Conservation (phyloP, 2,888 invertebrate genomes). For the Aleiodes testaceus region DNA sequence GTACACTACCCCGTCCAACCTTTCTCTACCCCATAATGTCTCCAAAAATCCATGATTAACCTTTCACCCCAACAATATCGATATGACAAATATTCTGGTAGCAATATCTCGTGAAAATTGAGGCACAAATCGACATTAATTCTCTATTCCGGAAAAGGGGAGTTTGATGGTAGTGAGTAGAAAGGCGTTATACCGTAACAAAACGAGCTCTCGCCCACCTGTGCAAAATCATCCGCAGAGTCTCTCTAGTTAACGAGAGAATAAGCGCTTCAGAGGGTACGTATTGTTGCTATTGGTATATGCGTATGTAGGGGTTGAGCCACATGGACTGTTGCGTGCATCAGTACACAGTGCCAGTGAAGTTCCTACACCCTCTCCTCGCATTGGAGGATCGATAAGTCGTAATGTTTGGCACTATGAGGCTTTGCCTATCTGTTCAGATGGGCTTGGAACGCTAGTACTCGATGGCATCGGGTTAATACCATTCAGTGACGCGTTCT, state of each 20-base stretch:
- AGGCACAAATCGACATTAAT: too few species aligned
- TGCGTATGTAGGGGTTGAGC: slow-evolving; percentile 19
- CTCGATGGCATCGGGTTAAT: slow-evolving; percentile 32
- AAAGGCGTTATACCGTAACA: slow-evolving; percentile 25
- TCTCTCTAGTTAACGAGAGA: slow-evolving; percentile 37
- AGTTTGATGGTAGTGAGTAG: slow-evolving; percentile 5
- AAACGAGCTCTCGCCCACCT: slow-evolving; percentile 19
- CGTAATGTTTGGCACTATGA: slow-evolving; percentile 43
- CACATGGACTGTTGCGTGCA: slow-evolving; percentile 41
- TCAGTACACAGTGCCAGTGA: slow-evolving; percentile 18
- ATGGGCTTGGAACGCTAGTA: slow-evolving; percentile 8
- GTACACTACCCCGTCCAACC: neutral
- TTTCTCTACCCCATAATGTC: too few species aligned
- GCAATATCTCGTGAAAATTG: too few species aligned
- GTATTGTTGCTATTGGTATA: slow-evolving; percentile 42
- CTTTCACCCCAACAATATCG: too few species aligned
- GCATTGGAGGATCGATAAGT: slow-evolving; percentile 45
- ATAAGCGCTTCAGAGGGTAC: slow-evolving; percentile 33
- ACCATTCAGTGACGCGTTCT: slow-evolving; percentile 33
- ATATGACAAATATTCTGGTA: too few species aligned
- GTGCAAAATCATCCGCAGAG: slow-evolving; percentile 1
- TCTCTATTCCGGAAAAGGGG: neutral
- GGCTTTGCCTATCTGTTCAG: slow-evolving; percentile 11
- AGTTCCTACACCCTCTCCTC: neutral
- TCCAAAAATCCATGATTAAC: too few species aligned